phyloP scores from a whole-genome alignment of 2,888 invertebrate genomes.

The Nomada ruficornis region DNA sequence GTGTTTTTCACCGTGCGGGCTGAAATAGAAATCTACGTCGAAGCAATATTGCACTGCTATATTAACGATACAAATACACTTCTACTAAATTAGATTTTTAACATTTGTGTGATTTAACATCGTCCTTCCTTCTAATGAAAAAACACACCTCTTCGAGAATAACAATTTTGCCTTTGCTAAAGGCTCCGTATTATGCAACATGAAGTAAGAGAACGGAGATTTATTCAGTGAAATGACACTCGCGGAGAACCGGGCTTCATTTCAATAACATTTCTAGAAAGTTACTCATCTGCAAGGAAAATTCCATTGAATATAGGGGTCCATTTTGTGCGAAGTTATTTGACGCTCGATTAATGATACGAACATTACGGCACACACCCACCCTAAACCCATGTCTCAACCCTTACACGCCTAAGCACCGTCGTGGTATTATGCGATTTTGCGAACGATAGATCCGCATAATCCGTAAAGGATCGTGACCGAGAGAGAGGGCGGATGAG shows the following conservation, averaged over 20 bases:
- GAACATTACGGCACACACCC: slow-evolving; percentile 73
- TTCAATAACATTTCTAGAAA: slow-evolving; percentile 57
- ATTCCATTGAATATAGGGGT: slow-evolving; percentile 67
- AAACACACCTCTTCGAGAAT: not conserved
- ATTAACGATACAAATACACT: not conserved
- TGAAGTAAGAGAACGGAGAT: not conserved
- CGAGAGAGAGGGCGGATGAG: slow-evolving; percentile 52
- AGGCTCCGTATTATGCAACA: not conserved
- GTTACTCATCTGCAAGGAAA: slow-evolving; percentile 61
- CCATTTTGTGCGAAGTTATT: slow-evolving; percentile 71
- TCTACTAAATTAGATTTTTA: not conserved
- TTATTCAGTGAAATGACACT: slow-evolving; percentile 1
- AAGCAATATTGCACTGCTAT: not conserved
- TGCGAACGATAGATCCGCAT: slow-evolving; percentile 72
- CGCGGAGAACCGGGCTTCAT: slow-evolving; percentile 1
- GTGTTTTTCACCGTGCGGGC: slow-evolving; percentile 28
- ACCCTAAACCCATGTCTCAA: slow-evolving; percentile 73
- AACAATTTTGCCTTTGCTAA: not conserved
- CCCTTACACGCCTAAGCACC: slow-evolving; percentile 74
- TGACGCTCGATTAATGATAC: slow-evolving; percentile 74
- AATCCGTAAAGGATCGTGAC: slow-evolving; percentile 68
- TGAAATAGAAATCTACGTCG: not conserved
- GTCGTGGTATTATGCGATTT: slow-evolving; percentile 74
- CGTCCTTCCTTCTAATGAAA: not conserved
- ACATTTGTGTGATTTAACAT: not conserved